A percentile compares a stretch with the other conserved stretches of the same genome.
Evolutionary conservation across 1,140 invertebrate genomes (phyloP).

Genomic region (Anoplophora glabripennis): DNA sequence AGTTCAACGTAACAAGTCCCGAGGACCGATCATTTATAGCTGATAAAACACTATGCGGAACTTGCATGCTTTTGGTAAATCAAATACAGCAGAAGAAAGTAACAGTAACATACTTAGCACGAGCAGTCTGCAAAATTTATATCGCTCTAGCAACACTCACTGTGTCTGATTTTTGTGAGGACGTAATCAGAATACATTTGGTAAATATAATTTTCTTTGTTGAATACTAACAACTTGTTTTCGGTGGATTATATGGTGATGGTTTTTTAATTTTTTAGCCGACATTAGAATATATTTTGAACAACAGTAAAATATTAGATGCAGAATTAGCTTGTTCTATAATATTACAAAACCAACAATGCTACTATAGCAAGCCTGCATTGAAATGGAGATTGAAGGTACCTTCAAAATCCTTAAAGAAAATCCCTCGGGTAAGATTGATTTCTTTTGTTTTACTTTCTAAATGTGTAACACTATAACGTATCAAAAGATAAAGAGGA

Average conservation of each 20-base stretch:
- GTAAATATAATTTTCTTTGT: slow-evolving; percentile 17
- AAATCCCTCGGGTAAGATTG: slow-evolving; percentile 20
- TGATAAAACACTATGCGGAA: slow-evolving; percentile 19
- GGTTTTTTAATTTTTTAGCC: slow-evolving; percentile 16
- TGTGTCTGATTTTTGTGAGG: slow-evolving; percentile 19
- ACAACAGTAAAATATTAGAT: slow-evolving; percentile 28
- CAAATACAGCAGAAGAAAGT: slow-evolving; percentile 15
- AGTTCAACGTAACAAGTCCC: not conserved
- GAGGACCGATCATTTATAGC: not conserved
- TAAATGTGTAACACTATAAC: too few relatives aligned
- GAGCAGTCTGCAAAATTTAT: slow-evolving; percentile 22
- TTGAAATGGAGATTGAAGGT: slow-evolving; percentile 19
- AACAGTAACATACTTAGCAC: slow-evolving; percentile 13
- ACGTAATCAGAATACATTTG: slow-evolving; percentile 19
- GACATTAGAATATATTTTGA: slow-evolving; percentile 28
- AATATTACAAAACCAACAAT: slow-evolving; percentile 31
- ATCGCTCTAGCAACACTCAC: slow-evolving; percentile 21
- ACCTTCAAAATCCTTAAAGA: slow-evolving; percentile 1
- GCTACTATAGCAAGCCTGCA: slow-evolving; percentile 22
- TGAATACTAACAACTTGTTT: not conserved
- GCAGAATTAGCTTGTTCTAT: slow-evolving; percentile 28
- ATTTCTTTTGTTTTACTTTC: too few relatives aligned
- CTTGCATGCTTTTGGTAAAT: slow-evolving; percentile 18
- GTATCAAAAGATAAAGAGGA: too few relatives aligned
- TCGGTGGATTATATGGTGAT: not conserved